Percentiles rank a stretch among this genome's conserved stretches.
Conservation (phyloP, 1,140 invertebrate genomes). For the Marisa cornuarietis region DNA sequence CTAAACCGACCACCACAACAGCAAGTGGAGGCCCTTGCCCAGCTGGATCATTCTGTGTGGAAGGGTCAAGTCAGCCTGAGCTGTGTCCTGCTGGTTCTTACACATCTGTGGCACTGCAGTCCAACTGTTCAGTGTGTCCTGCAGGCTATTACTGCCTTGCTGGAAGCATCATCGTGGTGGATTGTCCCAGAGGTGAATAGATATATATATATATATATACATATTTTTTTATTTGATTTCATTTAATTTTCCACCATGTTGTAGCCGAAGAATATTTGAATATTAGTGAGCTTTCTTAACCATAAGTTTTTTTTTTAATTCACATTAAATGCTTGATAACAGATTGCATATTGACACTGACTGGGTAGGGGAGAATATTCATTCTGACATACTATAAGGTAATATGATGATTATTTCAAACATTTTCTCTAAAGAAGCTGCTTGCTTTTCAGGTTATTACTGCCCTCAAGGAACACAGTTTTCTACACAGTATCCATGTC, state of each 20-base stretch:
- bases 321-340: too few species aligned
- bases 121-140: slow-evolving; percentile 56
- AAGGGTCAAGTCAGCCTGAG: slow-evolving; percentile 46
- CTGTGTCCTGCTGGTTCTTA: slow-evolving; percentile 53
- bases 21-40: slow-evolving; percentile 58
- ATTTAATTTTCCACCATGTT: neutral
- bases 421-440: slow-evolving; percentile 16
- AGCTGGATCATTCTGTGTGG: slow-evolving; percentile 51
- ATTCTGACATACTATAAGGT: too few species aligned
- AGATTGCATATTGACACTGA: too few species aligned
- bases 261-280: neutral
- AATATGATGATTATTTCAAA: neutral
- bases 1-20: slow-evolving; percentile 41
- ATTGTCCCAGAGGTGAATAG: slow-evolving; percentile 57
- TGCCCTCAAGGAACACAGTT: slow-evolving; percentile 57
- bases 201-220: slow-evolving; percentile 1
- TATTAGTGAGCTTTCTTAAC: neutral
- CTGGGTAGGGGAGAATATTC: too few species aligned
- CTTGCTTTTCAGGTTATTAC: slow-evolving; percentile 50
- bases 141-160: slow-evolving; percentile 53
- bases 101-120: slow-evolving; percentile 39
- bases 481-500: slow-evolving; percentile 57
- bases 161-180: slow-evolving; percentile 40
- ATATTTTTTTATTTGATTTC: neutral
- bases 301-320: neutral